phyloP scores from a whole-genome alignment of 2,888 invertebrate species.

The Cheilosia soror region DNA sequence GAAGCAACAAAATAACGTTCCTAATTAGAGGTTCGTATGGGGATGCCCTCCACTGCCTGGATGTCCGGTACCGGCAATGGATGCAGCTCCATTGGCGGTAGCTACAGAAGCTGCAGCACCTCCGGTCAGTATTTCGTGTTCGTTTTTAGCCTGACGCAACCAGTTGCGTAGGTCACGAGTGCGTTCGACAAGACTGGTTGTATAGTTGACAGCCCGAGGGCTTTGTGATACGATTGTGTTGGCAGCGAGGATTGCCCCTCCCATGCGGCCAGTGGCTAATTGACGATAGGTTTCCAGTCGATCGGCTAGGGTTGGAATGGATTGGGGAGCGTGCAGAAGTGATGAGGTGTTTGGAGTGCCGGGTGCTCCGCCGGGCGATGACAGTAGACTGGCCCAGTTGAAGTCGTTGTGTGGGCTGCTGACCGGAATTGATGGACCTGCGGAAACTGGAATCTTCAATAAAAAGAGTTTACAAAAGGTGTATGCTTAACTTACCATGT shows the following conservation, averaged over 20 bases:
- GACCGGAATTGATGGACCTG: constrained; percentile 53
- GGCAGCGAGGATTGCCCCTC: constrained; percentile 82
- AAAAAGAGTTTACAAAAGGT: not conserved
- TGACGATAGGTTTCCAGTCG: constrained; percentile 86
- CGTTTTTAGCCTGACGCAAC: constrained; percentile 85
- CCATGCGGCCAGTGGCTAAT: constrained; percentile 84
- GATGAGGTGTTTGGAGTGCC: constrained; percentile 67
- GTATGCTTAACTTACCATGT: constrained; percentile 76
- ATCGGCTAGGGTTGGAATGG: constrained; percentile 84
- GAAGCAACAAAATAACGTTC: constrained; percentile 66
- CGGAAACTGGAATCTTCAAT: not conserved
- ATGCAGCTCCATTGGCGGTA: constrained; percentile 10
- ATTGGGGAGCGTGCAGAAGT: constrained; percentile 80
- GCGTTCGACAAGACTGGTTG: constrained; percentile 87
- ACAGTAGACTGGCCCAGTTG: constrained; percentile 80
- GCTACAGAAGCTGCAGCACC: constrained; percentile 23
- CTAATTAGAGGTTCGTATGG: constrained; percentile 70
- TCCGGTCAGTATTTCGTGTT: constrained; percentile 82
- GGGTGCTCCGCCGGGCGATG: constrained; percentile 58
- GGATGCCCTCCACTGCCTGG: constrained; percentile 49
- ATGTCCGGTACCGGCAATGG: constrained; percentile 31
- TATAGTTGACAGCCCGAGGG: constrained; percentile 84
- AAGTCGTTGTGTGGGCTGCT: constrained; percentile 79
- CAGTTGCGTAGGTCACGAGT: constrained; percentile 88
- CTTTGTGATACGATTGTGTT: constrained; percentile 83